A percentile compares a stretch with the other conserved stretches of the same genome.
phyloP scores from a whole-genome alignment of 64 coral and sea anemone species.

The Pocillopora damicornis region DNA sequence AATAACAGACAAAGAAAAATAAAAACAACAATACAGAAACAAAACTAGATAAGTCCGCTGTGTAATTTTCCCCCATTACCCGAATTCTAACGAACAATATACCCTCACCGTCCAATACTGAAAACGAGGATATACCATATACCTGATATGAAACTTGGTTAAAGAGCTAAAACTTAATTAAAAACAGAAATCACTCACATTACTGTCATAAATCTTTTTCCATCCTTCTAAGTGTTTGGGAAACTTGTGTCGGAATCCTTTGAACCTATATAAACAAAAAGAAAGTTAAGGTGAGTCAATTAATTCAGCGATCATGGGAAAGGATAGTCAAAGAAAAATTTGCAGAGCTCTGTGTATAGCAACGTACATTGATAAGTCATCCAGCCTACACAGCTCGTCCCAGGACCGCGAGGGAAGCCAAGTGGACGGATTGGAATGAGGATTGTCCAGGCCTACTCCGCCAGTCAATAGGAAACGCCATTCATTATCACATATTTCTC shows the following conservation, averaged over 20 bases:
- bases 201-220: constrained; percentile 99
- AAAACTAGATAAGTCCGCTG: too few species aligned
- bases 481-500: constrained; percentile 85
- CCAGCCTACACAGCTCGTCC: constrained; percentile 95
- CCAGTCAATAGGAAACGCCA: constrained; percentile 93
- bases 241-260: constrained; percentile 93
- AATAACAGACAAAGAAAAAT: too few species aligned
- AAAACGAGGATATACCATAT: background rate
- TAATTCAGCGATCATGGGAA: background rate
- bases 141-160: background rate
- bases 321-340: background rate
- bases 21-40: too few species aligned
- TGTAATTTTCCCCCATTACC: too few species aligned
- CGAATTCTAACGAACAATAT: too few species aligned
- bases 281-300: background rate
- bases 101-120: background rate
- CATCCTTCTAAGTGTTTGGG: constrained; percentile 87
- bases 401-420: constrained; percentile 90
- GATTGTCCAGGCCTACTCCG: constrained; percentile 94
- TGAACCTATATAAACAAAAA: constrained; percentile 52
- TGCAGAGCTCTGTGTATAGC: background rate
- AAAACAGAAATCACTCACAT: constrained; percentile 54
- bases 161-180: background rate
- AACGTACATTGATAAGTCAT: constrained; percentile 84
- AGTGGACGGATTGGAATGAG: constrained; percentile 72